phyloP scores from a whole-genome alignment of 2,888 invertebrate species.

The Sicus ferrugineus region DNA sequence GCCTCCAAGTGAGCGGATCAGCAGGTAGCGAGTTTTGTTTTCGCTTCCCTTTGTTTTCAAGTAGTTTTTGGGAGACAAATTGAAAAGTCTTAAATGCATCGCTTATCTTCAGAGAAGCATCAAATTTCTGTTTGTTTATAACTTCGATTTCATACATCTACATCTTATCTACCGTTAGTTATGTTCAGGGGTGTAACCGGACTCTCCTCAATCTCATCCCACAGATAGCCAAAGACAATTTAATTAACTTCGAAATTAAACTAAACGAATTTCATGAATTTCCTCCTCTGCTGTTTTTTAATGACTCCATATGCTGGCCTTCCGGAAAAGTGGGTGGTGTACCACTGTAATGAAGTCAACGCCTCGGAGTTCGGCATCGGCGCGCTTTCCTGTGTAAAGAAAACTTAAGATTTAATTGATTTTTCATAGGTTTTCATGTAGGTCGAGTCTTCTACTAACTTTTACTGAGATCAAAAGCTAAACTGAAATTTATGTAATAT shows the following conservation, averaged over 20 bases:
- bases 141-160: no score
- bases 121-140: no score
- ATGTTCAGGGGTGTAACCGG: not conserved
- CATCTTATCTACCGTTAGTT: not conserved
- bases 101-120: no score
- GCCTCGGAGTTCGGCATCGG: not conserved
- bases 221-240: not conserved
- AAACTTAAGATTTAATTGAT: constrained; percentile 6
- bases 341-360: not conserved
- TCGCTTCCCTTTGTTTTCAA: no score
- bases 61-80: no score
- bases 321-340: not conserved
- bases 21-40: no score
- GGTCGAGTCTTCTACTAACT: no score
- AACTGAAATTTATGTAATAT: no score
- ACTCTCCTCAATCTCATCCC: not conserved
- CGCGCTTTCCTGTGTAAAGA: not conserved
- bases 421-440: no score
- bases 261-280: not conserved
- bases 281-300: not conserved
- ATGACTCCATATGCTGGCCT: not conserved
- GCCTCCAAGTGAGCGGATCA: no score
- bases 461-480: no score
- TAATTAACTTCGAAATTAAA: not conserved
- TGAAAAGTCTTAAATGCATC: no score